Conservation (phyloP, 2,113 vertebrate genomes). For the Etheostoma spectabile region DNA sequence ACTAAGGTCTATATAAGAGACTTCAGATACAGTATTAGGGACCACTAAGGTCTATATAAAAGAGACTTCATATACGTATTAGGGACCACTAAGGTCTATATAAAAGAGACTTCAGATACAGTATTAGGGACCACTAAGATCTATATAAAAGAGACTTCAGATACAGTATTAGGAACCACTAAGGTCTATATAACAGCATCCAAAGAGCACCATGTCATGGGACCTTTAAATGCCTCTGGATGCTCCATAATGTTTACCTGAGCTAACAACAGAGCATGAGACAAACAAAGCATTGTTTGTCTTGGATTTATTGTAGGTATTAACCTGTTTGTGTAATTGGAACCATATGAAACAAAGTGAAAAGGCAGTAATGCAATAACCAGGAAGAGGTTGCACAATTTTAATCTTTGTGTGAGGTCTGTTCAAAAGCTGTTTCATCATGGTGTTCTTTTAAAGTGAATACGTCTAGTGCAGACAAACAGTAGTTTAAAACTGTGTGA, state of each 20-base stretch:
- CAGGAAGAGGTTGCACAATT: not conserved
- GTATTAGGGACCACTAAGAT: too few species aligned
- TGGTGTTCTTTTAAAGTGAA: not conserved
- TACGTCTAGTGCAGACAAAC: not conserved
- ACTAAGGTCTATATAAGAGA: too few species aligned
- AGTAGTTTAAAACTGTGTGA: not conserved
- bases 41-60: too few species aligned
- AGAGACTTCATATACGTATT: too few species aligned
- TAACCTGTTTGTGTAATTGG: not conserved
- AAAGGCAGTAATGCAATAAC: not conserved
- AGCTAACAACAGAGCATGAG: not conserved
- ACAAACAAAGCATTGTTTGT: not conserved
- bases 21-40: too few species aligned
- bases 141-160: too few species aligned
- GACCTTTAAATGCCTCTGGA: not conserved
- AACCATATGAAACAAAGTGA: not conserved
- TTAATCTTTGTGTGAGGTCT: not conserved
- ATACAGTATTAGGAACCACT: too few species aligned
- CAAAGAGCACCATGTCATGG: too few species aligned
- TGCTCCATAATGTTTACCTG: not conserved
- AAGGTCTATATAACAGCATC: too few species aligned
- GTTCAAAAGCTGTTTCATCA: not conserved
- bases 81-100: too few species aligned
- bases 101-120: too few species aligned
- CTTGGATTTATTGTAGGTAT: not conserved